Conservation (phyloP, 2,113 vertebrate species). For the Ellobius talpinus region DNA sequence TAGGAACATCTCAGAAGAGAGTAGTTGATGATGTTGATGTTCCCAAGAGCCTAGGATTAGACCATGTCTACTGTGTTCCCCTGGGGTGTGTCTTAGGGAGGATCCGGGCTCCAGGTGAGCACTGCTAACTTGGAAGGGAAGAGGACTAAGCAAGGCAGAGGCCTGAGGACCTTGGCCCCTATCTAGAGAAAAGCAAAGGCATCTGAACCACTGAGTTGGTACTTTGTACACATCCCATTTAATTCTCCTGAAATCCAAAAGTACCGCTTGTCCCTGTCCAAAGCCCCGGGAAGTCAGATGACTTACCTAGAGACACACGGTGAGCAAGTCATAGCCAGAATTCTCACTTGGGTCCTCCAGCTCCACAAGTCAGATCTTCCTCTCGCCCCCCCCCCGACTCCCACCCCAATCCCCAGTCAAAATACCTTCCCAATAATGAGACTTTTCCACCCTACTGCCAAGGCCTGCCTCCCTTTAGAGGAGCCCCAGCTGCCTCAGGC, state of each 20-base stretch:
- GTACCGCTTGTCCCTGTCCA: neutral
- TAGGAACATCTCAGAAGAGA: neutral
- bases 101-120: neutral
- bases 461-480: constrained; percentile 5
- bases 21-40: neutral
- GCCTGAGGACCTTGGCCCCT: neutral
- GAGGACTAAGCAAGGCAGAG: neutral
- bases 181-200: neutral
- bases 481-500: neutral
- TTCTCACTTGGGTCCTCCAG: neutral
- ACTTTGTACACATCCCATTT: neutral
- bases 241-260: neutral
- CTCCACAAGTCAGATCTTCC: neutral
- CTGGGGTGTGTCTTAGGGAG: neutral
- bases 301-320: neutral
- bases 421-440: neutral
- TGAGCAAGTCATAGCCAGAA: neutral
- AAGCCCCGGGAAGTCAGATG: neutral
- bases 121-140: neutral
- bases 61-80: neutral
- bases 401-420: neutral
- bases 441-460: neutral
- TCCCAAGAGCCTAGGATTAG: neutral
- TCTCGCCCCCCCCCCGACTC: neutral
- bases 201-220: neutral